Percentiles rank a stretch among this genome's conserved stretches.
Evolutionary conservation across 1,140 invertebrate species (phyloP).

Genomic region (Drosophila neocordata): DNA sequence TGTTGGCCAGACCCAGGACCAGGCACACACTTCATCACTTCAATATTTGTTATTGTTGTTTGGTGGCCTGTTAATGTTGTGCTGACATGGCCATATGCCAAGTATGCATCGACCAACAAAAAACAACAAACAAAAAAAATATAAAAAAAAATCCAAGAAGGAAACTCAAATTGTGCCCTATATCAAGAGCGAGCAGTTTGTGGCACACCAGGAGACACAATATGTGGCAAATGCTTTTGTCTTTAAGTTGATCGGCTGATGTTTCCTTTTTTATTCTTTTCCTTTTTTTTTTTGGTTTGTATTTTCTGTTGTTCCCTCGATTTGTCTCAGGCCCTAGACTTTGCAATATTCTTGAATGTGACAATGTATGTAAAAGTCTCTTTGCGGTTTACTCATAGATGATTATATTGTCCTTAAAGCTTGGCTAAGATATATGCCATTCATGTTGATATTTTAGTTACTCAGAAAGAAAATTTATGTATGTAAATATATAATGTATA

Average conservation of each 20-base stretch:
- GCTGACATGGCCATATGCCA: conserved; percentile 50
- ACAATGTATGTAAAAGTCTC: conserved; percentile 20
- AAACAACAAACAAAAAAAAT: background rate
- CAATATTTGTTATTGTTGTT: conserved; percentile 69
- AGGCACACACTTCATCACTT: conserved; percentile 66
- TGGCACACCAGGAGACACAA: conserved; percentile 51
- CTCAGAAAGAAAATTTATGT: background rate
- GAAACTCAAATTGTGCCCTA: conserved; percentile 41
- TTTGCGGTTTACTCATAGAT: conserved; percentile 29
- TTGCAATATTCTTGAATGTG: conserved; percentile 8
- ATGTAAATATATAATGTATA: no score
- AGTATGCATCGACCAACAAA: conserved; percentile 29
- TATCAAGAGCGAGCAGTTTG: conserved; percentile 50
- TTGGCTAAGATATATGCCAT: background rate
- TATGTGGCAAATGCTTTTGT: conserved; percentile 59
- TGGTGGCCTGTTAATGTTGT: conserved; percentile 57
- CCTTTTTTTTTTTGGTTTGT: conserved; percentile 16
- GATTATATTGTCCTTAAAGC: conserved; percentile 31
- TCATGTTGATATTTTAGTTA: background rate
- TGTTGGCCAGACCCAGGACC: conserved; percentile 25
- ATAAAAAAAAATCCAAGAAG: background rate
- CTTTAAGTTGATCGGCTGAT: conserved; percentile 57
- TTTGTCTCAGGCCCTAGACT: conserved; percentile 23
- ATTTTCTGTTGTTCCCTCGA: conserved; percentile 35
- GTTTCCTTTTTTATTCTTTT: conserved; percentile 21